Evolutionary conservation across 2,113 vertebrate species (phyloP), one percentile per base, ranked within the genome.

Genomic region (Morone chrysops): DNA sequence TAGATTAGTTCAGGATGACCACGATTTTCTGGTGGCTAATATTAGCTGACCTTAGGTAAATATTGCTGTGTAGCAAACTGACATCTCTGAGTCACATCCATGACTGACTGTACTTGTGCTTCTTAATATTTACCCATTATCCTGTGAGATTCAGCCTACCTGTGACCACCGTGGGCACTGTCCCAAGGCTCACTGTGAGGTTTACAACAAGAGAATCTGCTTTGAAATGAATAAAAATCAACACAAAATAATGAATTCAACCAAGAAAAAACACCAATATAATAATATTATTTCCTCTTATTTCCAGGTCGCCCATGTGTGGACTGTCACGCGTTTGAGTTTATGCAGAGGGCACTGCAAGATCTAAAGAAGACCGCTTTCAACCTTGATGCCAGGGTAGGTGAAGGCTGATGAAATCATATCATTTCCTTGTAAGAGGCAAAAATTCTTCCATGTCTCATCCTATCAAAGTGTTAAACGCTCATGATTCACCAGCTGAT

Each of bases 341-440:
- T 99, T 84, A 99, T 99, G 98, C 98, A 99, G 95, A 96, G 98
- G 91, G 98, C 98, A 41, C 94, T 99, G 93, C 97, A 98, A 92
- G 98, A 99, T 83, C 94, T 99, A 2, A 97, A 97, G 92, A 98
- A 97, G 95, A 98, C 97, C 0, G 98, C 97, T 0, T 96, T 95
- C 78, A 97, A 93, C 90, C 95, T 99, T 0, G 97, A 99, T 89
- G 94, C 96, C 0, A 89, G 98, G 95, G 98, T 99, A 93, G 48
- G 95, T 62, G 54, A 51, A 45, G 40, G 13, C 9, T 8, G 1
- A n/a, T 12, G 13, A 31, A 14, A 25, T 16, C 8, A 2, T 4
- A 16, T 12, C 9, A 12, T 54, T 11, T 13, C 13, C n/a, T 7
- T 36, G 11, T 13, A 20, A 59, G 5, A 62, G 45, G 40, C 7